Conservation (phyloP, 2,797 vertebrate genomes). For the Poecilia picta region DNA sequence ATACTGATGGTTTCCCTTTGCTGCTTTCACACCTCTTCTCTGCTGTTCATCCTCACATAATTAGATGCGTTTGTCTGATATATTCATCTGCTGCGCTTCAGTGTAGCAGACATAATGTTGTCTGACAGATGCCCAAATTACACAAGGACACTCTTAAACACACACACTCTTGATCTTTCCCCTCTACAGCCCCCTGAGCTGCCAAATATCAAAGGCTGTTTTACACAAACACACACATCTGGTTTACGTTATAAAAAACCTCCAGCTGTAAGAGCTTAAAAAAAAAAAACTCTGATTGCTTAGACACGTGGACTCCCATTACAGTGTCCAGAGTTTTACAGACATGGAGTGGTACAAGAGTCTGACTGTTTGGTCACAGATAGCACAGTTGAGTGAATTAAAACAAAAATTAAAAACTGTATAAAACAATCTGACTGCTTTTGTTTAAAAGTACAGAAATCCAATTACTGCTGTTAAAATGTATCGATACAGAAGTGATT, state of each 20-base stretch:
- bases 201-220: background rate
- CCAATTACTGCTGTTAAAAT: background rate
- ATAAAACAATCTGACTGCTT: background rate
- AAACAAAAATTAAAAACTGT: background rate
- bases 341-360: background rate
- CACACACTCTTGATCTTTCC: constrained; percentile 23
- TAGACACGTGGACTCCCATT: constrained; percentile 12
- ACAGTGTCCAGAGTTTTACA: background rate
- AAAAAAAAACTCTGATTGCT: constrained; percentile 43
- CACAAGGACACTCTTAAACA: constrained; percentile 23
- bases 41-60: constrained; percentile 32
- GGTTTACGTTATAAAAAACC: constrained; percentile 32
- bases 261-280: constrained; percentile 30
- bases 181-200: constrained; percentile 4
- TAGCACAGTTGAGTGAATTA: background rate
- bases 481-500: background rate
- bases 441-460: background rate
- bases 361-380: background rate
- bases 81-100: constrained; percentile 23
- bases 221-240: constrained; percentile 27
- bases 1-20: constrained; percentile 21
- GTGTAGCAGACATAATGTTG: constrained; percentile 22
- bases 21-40: constrained; percentile 16
- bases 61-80: constrained; percentile 24
- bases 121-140: constrained; percentile 47